Evolutionary conservation across 1,140 invertebrate genomes (phyloP).

Genomic region (Solenopsis invicta): DNA sequence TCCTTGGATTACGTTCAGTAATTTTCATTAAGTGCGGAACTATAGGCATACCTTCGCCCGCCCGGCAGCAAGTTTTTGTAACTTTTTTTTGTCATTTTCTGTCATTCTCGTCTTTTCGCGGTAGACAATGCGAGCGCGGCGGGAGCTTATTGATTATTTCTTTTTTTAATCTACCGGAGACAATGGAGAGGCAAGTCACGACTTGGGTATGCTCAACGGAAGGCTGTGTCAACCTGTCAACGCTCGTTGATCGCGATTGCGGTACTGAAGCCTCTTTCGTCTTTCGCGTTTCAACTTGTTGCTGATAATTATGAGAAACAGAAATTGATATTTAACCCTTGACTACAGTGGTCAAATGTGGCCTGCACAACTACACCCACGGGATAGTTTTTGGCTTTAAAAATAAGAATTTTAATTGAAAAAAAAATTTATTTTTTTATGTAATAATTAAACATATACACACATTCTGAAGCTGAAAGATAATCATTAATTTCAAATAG

Average conservation of each 20-base stretch:
- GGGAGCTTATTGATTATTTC: conserved; percentile 30
- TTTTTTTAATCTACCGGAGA: conserved; percentile 17
- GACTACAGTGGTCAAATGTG: too few relatives aligned
- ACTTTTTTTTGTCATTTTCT: conserved; percentile 44
- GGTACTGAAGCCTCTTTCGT: conserved; percentile 16
- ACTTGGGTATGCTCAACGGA: conserved; percentile 32
- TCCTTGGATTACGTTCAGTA: conserved; percentile 58
- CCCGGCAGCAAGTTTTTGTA: conserved; percentile 41
- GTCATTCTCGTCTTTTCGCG: conserved; percentile 23
- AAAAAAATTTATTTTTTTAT: too few relatives aligned
- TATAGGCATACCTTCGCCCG: conserved; percentile 4
- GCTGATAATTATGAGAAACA: conserved; percentile 13
- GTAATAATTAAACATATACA: too few relatives aligned
- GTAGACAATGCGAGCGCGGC: conserved; percentile 21
- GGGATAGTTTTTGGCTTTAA: too few relatives aligned
- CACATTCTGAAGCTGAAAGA: too few relatives aligned
- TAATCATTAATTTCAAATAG: too few relatives aligned
- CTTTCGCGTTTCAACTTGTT: conserved; percentile 42
- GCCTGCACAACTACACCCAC: too few relatives aligned
- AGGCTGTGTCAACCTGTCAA: conserved; percentile 55
- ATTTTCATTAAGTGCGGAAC: conserved; percentile 50
- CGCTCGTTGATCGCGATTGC: conserved; percentile 46
- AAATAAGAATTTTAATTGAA: too few relatives aligned
- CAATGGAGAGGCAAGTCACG: conserved; percentile 53
- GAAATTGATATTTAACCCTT: conserved; percentile 39